These are phyloP conservation scores for Petromus typicus DNA, from an alignment of 2,113 vertebrate genomes.

Conservation along the genomic window DNA sequence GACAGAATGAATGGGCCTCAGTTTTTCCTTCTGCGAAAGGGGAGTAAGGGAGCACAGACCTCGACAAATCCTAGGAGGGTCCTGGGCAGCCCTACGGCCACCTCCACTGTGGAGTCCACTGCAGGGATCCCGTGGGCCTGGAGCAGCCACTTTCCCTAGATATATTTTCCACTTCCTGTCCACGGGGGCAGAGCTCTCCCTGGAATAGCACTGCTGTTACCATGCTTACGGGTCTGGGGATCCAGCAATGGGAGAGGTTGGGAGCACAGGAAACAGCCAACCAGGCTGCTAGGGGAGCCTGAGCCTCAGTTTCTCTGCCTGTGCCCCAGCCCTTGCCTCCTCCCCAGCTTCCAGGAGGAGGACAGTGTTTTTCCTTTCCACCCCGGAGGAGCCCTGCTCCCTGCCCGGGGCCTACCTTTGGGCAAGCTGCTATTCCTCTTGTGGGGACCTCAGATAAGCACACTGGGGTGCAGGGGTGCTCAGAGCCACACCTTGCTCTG, in stretches of 20 bases:
- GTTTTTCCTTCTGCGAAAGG: slow-evolving; percentile 9
- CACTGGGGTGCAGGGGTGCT: not conserved
- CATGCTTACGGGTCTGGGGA: slow-evolving; percentile 59
- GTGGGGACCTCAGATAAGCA: not conserved
- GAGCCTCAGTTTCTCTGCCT: not conserved
- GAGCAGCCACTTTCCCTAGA: slow-evolving; percentile 3
- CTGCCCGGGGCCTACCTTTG: not conserved
- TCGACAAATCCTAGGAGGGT: not conserved
- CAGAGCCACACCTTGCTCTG: not conserved
- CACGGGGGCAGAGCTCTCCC: not conserved
- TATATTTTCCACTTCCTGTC: slow-evolving; percentile 66
- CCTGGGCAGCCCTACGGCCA: not conserved
- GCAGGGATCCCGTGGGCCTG: not conserved
- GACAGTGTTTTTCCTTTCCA: not conserved
- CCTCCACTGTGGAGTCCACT: not conserved
- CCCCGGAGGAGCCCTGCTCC: not conserved
- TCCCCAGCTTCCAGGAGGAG: not conserved
- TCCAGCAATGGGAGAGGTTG: not conserved
- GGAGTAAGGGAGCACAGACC: not conserved
- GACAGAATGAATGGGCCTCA: not conserved
- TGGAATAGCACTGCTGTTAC: slow-evolving; percentile 39
- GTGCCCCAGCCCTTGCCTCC: not conserved
- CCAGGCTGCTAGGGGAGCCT: not conserved
- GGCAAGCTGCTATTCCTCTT: not conserved
- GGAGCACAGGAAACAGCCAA: not conserved